Evolutionary conservation across 2,888 invertebrate species (phyloP).

Genomic region (Agrochola macilenta): DNA sequence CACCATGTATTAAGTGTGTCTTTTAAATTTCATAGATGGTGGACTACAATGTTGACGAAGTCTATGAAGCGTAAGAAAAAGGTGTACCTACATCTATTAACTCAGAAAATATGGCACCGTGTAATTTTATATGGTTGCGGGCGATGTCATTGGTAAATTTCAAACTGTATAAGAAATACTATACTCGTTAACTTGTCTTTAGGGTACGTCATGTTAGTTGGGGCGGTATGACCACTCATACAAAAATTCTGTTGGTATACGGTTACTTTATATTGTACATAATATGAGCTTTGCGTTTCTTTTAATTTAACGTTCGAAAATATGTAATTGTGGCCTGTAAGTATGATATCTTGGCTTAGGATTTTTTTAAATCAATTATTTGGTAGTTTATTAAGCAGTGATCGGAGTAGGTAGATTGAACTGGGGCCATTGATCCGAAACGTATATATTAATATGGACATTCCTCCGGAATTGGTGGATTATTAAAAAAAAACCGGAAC

Average conservation of each 20-base stretch:
- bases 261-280: constrained; percentile 69
- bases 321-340: not conserved
- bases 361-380: not conserved
- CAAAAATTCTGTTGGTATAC: constrained; percentile 72
- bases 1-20: constrained; percentile 79
- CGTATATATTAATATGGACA: no score
- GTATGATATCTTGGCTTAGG: not conserved
- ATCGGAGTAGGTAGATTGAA: no score
- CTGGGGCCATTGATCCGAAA: no score
- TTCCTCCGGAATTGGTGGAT: no score
- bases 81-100: constrained; percentile 82
- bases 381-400: no score
- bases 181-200: constrained; percentile 77
- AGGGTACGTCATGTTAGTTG: constrained; percentile 70
- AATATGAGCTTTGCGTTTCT: constrained; percentile 29
- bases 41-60: constrained; percentile 80
- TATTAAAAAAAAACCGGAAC: no score
- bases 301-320: constrained; percentile 24
- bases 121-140: constrained; percentile 84
- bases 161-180: constrained; percentile 81
- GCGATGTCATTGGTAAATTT: constrained; percentile 86
- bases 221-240: constrained; percentile 78
- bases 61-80: constrained; percentile 81
- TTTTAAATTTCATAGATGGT: constrained; percentile 82
- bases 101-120: constrained; percentile 83